A percentile compares a stretch with the other conserved stretches of the same genome.
Conservation (phyloP, 2,113 vertebrate genomes). For the Xiphophorus maculatus region DNA sequence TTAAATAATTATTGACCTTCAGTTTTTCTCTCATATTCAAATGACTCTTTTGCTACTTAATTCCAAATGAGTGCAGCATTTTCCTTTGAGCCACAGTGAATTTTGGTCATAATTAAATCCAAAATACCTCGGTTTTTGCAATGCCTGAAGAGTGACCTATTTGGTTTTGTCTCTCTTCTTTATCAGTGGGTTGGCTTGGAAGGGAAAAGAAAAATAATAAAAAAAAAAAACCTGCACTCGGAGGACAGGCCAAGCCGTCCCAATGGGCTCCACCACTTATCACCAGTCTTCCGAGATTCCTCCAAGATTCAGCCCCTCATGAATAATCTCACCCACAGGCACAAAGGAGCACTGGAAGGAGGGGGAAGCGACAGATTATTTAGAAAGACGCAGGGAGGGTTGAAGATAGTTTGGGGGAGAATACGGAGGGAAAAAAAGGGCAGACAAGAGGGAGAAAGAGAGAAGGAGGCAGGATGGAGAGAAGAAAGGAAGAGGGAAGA, state of each 20-base stretch:
- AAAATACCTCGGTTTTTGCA: conserved; percentile 48
- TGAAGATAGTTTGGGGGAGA: conserved; percentile 53
- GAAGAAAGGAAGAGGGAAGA: conserved; percentile 39
- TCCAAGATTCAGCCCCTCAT: conserved; percentile 90
- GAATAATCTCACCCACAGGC: conserved; percentile 92
- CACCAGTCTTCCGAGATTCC: conserved; percentile 95
- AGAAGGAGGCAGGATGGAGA: conserved; percentile 33
- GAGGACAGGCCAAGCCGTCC: conserved; percentile 81
- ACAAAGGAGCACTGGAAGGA: conserved; percentile 48
- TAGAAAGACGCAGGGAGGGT: conserved; percentile 81
- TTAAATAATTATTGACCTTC: background rate
- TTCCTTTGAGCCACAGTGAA: conserved; percentile 10
- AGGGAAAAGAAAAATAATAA: background rate
- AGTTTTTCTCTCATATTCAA: background rate
- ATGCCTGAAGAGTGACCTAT: conserved; percentile 59
- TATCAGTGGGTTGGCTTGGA: conserved; percentile 29
- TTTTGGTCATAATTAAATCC: conserved; percentile 33
- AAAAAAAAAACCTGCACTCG: conserved; percentile 56
- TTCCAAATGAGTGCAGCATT: background rate
- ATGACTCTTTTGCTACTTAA: background rate
- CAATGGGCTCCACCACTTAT: conserved; percentile 95
- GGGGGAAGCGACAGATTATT: conserved; percentile 90
- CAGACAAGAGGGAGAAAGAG: conserved; percentile 37
- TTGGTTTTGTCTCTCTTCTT: conserved; percentile 57
- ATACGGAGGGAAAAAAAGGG: conserved; percentile 25